Evolutionary conservation across 2,797 vertebrate genomes (phyloP).

Genomic region (Galaxias olidus): DNA sequence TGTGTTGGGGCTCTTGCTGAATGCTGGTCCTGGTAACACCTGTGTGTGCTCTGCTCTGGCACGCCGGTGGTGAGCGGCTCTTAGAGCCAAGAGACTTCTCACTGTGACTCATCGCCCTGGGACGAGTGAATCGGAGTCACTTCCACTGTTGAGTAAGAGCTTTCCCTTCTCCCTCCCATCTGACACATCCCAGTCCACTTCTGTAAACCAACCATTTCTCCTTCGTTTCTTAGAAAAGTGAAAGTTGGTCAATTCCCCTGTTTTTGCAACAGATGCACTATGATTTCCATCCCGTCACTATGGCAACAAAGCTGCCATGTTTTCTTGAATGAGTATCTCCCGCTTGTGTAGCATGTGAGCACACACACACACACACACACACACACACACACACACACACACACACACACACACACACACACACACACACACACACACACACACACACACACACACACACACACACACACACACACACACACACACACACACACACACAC

Average conservation of each 20-base stretch:
- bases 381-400: too few relatives aligned
- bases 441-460: too few relatives aligned
- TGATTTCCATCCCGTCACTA: slow-evolving; percentile 36
- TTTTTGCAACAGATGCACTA: neutral
- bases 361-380: too few relatives aligned
- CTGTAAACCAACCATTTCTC: slow-evolving; percentile 16
- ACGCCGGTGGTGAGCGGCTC: slow-evolving; percentile 8
- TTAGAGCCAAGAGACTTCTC: slow-evolving; percentile 35
- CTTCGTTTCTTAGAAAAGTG: slow-evolving; percentile 23
- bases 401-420: too few relatives aligned
- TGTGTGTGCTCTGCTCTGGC: slow-evolving; percentile 5
- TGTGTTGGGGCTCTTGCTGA: too few relatives aligned
- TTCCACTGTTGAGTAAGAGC: slow-evolving; percentile 27
- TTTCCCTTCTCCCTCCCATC: neutral
- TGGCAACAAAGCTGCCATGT: slow-evolving; percentile 21
- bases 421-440: too few relatives aligned
- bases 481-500: too few relatives aligned
- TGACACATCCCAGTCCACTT: slow-evolving; percentile 25
- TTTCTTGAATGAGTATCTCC: too few relatives aligned
- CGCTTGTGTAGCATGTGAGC: too few relatives aligned
- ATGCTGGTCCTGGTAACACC: slow-evolving; percentile 31
- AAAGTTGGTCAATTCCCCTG: neutral
- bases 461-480: too few relatives aligned
- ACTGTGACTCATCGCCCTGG: slow-evolving; percentile 41
- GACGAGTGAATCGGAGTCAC: slow-evolving; percentile 21